These are phyloP conservation scores for Lophotriccus pileatus DNA, from an alignment of 2,797 vertebrate species.

Conservation along the genomic window DNA sequence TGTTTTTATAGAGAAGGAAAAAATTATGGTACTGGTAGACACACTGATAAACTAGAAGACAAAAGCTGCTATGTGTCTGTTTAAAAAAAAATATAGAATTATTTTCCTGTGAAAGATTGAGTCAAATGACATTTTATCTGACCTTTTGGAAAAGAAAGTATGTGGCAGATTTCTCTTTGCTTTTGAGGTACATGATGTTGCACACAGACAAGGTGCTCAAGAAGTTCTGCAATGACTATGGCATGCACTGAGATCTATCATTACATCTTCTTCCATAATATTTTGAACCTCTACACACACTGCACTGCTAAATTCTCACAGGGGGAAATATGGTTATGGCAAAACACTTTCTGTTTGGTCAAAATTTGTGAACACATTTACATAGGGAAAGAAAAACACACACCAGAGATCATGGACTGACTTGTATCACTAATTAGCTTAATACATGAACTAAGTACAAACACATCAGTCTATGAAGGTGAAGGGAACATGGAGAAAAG, in stretches of 20 bases:
- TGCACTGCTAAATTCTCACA: neutral
- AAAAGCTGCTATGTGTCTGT: neutral
- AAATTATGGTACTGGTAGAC: rapidly evolving
- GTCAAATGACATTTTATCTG: neutral
- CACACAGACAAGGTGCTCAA: neutral
- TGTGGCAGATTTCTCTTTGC: neutral
- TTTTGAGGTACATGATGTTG: neutral
- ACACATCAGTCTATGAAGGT: neutral
- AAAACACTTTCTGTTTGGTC: neutral
- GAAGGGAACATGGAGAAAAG: neutral
- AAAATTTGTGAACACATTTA: neutral
- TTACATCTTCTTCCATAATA: neutral
- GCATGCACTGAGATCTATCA: neutral
- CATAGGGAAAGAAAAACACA: neutral
- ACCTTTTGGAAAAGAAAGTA: neutral
- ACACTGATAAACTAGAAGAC: neutral
- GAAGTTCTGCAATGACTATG: neutral
- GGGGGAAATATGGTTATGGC: neutral
- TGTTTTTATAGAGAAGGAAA: neutral
- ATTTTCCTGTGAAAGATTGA: neutral
- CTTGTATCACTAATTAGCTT: neutral
- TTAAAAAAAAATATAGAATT: neutral
- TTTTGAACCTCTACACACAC: neutral
- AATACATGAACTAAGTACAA: neutral
- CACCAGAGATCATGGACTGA: neutral